Evolutionary conservation across 2,888 invertebrate genomes (phyloP).

Genomic region (Cataglyphis cursor): DNA sequence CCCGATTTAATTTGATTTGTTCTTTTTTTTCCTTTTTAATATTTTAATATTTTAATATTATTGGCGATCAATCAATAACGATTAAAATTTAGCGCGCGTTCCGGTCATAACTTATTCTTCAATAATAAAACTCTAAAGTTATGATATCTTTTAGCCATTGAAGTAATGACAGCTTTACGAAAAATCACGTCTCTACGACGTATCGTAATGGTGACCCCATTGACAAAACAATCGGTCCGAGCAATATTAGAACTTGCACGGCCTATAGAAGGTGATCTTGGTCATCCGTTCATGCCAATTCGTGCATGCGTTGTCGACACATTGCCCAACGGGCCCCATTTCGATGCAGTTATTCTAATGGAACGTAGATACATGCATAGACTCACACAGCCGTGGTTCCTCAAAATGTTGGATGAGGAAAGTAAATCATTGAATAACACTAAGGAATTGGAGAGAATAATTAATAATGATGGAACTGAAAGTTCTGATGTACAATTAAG

Average conservation of each 20-base stretch:
- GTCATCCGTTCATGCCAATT: slow-evolving; percentile 84
- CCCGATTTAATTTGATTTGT: neutral
- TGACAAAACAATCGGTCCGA: slow-evolving; percentile 85
- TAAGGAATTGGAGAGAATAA: slow-evolving; percentile 28
- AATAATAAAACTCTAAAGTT: slow-evolving; percentile 39
- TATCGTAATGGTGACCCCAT: slow-evolving; percentile 84
- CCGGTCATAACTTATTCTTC: neutral
- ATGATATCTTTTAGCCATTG: slow-evolving; percentile 78
- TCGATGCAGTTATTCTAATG: slow-evolving; percentile 84
- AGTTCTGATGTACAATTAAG: slow-evolving; percentile 27
- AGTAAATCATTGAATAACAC: slow-evolving; percentile 38
- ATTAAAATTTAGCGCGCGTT: slow-evolving; percentile 21
- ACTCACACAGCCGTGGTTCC: slow-evolving; percentile 61
- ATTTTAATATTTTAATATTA: slow-evolving; percentile 14
- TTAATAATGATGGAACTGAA: slow-evolving; percentile 32
- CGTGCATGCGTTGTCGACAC: slow-evolving; percentile 84
- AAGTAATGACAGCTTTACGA: slow-evolving; percentile 82
- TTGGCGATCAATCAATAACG: slow-evolving; percentile 30
- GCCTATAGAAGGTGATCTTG: slow-evolving; percentile 78
- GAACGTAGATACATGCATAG: slow-evolving; percentile 82
- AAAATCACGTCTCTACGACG: slow-evolving; percentile 81
- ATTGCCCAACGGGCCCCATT: slow-evolving; percentile 82
- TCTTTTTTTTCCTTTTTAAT: too few relatives aligned
- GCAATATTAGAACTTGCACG: slow-evolving; percentile 84
- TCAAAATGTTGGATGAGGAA: slow-evolving; percentile 20